phyloP scores from a whole-genome alignment of 2,888 invertebrate species.

The Cheilosia pagana region DNA sequence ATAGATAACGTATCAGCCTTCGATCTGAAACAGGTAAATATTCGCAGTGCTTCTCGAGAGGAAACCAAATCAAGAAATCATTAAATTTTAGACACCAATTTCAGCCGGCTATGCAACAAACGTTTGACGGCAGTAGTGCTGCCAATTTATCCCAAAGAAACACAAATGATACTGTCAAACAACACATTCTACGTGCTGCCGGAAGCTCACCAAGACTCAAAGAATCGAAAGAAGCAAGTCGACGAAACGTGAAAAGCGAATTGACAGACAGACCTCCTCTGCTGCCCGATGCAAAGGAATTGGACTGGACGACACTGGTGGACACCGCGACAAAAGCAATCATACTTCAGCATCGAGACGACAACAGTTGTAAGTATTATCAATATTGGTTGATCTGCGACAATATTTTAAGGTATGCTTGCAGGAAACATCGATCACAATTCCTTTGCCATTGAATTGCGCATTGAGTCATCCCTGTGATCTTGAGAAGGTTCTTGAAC shows the following conservation, averaged over 20 bases:
- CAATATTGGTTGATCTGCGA: not conserved
- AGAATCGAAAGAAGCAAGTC: conserved; percentile 49
- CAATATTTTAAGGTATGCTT: not conserved
- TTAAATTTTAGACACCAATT: conserved; percentile 79
- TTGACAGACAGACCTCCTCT: conserved; percentile 84
- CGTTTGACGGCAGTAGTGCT: conserved; percentile 83
- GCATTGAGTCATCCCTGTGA: conserved; percentile 19
- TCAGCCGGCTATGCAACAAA: conserved; percentile 76
- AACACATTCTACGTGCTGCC: conserved; percentile 74
- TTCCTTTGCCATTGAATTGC: conserved; percentile 23
- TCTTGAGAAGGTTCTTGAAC: not conserved
- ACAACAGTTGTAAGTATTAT: conserved; percentile 41
- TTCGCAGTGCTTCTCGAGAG: not conserved
- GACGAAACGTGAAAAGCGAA: conserved; percentile 73
- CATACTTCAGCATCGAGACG: conserved; percentile 80
- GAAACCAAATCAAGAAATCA: conserved; percentile 68
- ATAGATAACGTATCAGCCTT: conserved; percentile 24
- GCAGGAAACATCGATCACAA: conserved; percentile 13
- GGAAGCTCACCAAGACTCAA: conserved; percentile 33
- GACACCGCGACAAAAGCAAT: conserved; percentile 91
- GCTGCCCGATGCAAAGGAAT: conserved; percentile 88
- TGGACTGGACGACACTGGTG: conserved; percentile 92
- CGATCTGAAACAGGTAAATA: conserved; percentile 48
- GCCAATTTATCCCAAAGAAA: conserved; percentile 85
- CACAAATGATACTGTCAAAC: conserved; percentile 80